Base-by-base conservation (phyloP, 2,888 invertebrate genomes). In the Chaitophorus viminalis region DNA sequence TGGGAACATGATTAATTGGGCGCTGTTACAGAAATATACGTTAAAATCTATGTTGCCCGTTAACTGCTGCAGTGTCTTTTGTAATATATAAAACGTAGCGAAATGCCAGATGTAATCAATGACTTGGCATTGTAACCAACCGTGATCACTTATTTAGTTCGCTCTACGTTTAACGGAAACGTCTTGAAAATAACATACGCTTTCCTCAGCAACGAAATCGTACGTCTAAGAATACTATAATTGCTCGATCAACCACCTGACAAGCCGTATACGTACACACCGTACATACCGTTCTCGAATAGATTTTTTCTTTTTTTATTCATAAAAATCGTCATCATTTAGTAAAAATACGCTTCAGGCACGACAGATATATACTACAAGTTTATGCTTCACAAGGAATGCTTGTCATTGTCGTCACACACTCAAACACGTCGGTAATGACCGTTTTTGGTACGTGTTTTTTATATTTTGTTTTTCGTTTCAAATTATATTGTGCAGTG, bases 91-190 rank as follows among this genome's bases (percentile, higher is more conserved):
- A 82, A 74, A 74, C 74, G 36, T 36, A 54, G 68, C 46, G 68
- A 85, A 85, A 78, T 76, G 52, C 54, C 77, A 78, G 31, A 78
- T 84, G 52, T 33, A 33, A 84, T 76, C 76, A 33, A 75, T 21
- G 46, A 52, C 31, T 70, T 68, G 39, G 39, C 68, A 8, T 75
- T 21, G 65, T 21, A 65, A 46, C 76, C 75, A 39, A 75, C 18
- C 36, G 25, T 31, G n/a, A 36, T 9, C 39, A 17, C 36, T 54
- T 0, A 25, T 9, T n/a, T 65, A 18, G 9, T 25, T 60, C 25
- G 60, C 25, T 29, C 68, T 68, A 70, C 31, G 31, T 70, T 17
- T 70, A 31, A 29, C 31, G 68, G 29, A 6, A 68, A 70, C 70
- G 70, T 29, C 5, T 65, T 46, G 14, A 46, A 46, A 46, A 11